Evolutionary conservation across 2,797 vertebrate genomes (phyloP).

Genomic region (Neosilurus hyrtlii): DNA sequence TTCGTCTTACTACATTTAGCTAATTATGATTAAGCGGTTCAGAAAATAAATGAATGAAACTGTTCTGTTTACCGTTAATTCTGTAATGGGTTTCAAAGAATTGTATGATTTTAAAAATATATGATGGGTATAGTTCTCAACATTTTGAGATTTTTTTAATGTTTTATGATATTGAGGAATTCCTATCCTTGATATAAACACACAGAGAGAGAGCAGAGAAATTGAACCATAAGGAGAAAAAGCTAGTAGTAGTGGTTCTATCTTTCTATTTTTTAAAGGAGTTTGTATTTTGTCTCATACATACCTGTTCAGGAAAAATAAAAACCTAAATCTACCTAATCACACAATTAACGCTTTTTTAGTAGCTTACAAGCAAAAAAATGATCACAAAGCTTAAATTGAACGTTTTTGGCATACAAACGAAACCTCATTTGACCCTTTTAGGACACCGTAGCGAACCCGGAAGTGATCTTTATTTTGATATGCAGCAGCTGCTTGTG

Average conservation of each 20-base stretch:
- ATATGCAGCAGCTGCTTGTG: slow-evolving; percentile 3
- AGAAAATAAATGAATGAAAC: too few relatives aligned
- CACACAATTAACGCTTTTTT: too few relatives aligned
- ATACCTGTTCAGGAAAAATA: too few relatives aligned
- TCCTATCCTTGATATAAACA: not conserved
- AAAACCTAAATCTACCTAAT: not conserved
- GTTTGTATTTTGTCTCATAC: too few relatives aligned
- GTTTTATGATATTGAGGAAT: not conserved
- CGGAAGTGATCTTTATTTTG: slow-evolving; percentile 8
- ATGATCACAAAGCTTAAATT: too few relatives aligned
- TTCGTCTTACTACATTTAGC: too few relatives aligned
- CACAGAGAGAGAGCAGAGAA: not conserved
- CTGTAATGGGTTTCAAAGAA: not conserved
- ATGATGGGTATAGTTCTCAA: too few relatives aligned
- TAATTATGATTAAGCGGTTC: too few relatives aligned
- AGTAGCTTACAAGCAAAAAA: not conserved
- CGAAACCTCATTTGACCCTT: slow-evolving; percentile 11
- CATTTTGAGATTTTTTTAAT: not conserved
- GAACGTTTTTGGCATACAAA: not conserved
- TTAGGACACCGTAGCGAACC: slow-evolving; percentile 14
- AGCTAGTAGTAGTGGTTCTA: too few relatives aligned
- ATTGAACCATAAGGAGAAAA: not conserved
- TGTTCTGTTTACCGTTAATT: not conserved
- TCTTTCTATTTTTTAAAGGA: too few relatives aligned
- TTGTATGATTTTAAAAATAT: not conserved